Conservation (phyloP, 2,888 invertebrate species). For the Tolmerus cingulatus region DNA sequence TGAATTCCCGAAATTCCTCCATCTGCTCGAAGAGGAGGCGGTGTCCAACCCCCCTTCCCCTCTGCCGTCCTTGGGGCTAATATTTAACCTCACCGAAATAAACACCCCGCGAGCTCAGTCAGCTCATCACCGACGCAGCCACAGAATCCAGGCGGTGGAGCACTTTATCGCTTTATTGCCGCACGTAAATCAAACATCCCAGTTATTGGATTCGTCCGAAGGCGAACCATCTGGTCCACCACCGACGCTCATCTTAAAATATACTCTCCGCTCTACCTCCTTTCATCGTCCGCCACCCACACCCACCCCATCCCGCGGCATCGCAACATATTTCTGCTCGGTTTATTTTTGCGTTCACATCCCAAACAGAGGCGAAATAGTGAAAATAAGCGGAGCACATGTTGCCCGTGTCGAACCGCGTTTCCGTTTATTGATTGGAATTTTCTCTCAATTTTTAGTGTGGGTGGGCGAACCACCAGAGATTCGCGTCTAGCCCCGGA, state of each 20-base stretch:
- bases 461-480: background rate
- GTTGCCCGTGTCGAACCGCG: background rate
- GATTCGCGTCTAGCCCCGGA: background rate
- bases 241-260: background rate
- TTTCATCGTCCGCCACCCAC: too few relatives aligned
- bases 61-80: background rate
- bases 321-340: background rate
- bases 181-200: background rate
- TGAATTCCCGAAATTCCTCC: background rate
- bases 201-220: conserved; percentile 13
- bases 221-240: conserved; percentile 15
- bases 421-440: background rate
- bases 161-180: background rate
- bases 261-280: too few relatives aligned
- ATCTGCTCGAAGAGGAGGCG: background rate
- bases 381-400: background rate
- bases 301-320: background rate
- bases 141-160: background rate
- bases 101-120: background rate
- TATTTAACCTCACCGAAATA: conserved; percentile 9
- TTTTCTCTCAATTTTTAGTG: background rate
- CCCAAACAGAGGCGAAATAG: background rate
- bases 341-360: background rate
- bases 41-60: background rate
- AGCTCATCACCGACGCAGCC: background rate